Evolutionary conservation across 1,140 invertebrate species (phyloP).

Genomic region (Drosophila sproati): DNA sequence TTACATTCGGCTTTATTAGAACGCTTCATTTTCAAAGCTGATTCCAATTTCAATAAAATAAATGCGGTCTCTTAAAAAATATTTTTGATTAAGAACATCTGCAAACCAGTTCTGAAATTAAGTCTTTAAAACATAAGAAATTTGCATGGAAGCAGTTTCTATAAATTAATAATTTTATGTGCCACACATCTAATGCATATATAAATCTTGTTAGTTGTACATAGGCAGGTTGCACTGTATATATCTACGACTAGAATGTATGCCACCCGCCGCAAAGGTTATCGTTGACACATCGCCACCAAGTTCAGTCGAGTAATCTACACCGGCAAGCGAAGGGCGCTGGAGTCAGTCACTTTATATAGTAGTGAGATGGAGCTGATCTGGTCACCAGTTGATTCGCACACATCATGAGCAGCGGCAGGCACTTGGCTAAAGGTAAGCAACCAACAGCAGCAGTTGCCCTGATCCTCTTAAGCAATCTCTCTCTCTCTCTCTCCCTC

Average conservation of each 20-base stretch:
- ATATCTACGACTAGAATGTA: conserved; percentile 22
- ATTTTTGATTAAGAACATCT: no score
- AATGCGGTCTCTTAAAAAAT: no score
- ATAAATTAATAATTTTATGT: no score
- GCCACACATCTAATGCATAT: no score
- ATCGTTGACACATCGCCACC: conserved; percentile 31
- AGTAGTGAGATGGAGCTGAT: conserved; percentile 10
- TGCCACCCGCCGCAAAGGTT: conserved; percentile 60
- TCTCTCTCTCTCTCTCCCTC: background rate
- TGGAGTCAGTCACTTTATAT: conserved; percentile 40
- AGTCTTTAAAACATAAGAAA: no score
- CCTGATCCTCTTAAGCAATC: background rate
- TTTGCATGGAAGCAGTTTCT: no score
- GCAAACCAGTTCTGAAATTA: no score
- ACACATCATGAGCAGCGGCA: conserved; percentile 72
- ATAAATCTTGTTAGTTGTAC: background rate
- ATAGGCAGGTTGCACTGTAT: background rate
- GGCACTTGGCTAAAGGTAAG: conserved; percentile 71
- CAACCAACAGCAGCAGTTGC: background rate
- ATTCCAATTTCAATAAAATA: no score
- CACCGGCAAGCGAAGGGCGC: conserved; percentile 50
- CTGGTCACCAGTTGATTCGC: conserved; percentile 54
- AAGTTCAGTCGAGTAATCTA: conserved; percentile 63
- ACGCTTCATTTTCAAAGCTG: no score
- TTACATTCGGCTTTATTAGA: no score